Base-by-base conservation (phyloP, 2,888 invertebrate species). In the Chaitophorus viminalis region DNA sequence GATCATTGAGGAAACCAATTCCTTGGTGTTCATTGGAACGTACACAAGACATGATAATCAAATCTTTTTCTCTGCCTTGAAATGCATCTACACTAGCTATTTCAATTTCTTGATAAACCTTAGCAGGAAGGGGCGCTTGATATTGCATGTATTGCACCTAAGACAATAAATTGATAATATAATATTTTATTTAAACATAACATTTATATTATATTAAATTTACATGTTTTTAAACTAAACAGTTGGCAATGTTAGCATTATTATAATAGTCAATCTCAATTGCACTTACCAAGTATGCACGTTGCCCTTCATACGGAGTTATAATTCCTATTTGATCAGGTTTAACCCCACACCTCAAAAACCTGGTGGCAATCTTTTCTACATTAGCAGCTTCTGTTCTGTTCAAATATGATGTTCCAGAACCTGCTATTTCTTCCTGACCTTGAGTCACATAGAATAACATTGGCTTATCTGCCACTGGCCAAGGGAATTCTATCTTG, bases 51-150 rank as follows among this genome's bases (percentile, higher is more conserved):
- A 99, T 97, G 85, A 99, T 98, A 90, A 99, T 99, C 88, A 99
- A 96, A 91, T 99, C 99, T 91, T 99, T 99, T 91, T 99, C 99
- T 81, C 99, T 93, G 0, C 99, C 99, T 92, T 99, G 99, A 92
- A 99, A 99, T 0, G 99, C 99, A 92, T 99, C 99, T 5, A 99
- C 99, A 92, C 98, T 99, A 17, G 99, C 99, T 0, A 99, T 99
- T 92, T 99, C 99, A 87, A 99, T 98, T 91, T 99, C 99, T 92
- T 98, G 96, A 91, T 99, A 99, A 0, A 99, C 93, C 91, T 99
- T 99, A 68, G 98, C 96, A 91, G 99, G 98, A 87, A 99, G 93
- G 21, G 98, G 96, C 21, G 99, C 99, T 91, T 98, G 99, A 91
- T 98, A 98, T 92, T 99, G 99, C 99, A 99, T 99, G 91, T 99